phyloP scores from a whole-genome alignment of 2,797 vertebrate genomes.

The Falco rusticolus region DNA sequence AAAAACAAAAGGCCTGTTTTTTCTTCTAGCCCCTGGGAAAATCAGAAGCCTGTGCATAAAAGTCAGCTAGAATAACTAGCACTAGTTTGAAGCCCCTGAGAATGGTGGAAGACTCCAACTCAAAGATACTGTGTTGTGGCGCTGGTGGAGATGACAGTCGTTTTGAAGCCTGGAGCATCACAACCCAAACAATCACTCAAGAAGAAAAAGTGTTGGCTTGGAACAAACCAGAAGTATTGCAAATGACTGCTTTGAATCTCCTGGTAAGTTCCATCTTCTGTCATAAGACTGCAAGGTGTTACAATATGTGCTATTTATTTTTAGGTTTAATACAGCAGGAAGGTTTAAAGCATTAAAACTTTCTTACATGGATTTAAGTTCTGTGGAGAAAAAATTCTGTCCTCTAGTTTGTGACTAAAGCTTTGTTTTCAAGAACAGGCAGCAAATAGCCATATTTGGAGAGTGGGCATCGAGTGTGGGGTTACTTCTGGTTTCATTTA shows the following conservation, averaged over 20 bases:
- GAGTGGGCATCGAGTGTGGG: background rate
- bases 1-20: background rate
- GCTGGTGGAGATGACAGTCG: background rate
- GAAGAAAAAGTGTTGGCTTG: background rate
- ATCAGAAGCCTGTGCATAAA: background rate
- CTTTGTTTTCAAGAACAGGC: background rate
- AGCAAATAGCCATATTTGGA: background rate
- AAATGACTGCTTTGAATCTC: background rate
- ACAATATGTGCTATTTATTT: slow-evolving; percentile 10
- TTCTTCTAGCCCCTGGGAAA: background rate
- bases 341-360: background rate
- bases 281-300: background rate
- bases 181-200: background rate
- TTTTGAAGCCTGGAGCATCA: background rate
- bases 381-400: background rate
- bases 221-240: background rate
- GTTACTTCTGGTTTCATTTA: background rate
- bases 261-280: background rate
- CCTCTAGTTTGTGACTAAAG: background rate
- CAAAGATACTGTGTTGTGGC: background rate
- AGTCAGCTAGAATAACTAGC: background rate
- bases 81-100: background rate
- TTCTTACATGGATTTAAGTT: background rate
- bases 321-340: background rate
- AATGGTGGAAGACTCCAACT: background rate